A percentile compares a stretch with the other conserved stretches of the same genome.
These are phyloP conservation scores for Pempheris klunzingeri DNA, from an alignment of 2,797 vertebrate species.

Conservation along the genomic window DNA sequence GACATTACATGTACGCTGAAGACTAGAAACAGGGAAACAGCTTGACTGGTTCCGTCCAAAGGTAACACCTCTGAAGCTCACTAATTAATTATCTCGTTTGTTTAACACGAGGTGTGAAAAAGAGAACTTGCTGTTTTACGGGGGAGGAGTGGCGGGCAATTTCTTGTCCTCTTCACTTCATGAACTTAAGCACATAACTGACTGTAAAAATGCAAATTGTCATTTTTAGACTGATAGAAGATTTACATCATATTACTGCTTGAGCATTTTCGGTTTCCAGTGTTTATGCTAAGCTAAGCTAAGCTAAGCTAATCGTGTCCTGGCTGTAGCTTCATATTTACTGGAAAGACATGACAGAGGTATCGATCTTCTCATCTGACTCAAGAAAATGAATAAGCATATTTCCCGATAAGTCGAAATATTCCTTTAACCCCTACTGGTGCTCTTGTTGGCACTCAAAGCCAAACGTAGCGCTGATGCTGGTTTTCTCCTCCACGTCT, in stretches of 20 bases:
- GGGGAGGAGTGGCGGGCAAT: neutral
- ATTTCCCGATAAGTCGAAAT: neutral
- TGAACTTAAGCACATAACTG: no score
- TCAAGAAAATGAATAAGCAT: neutral
- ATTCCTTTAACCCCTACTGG: neutral
- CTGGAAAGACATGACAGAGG: neutral
- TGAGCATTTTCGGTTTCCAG: neutral
- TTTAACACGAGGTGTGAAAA: neutral
- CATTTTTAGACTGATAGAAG: neutral
- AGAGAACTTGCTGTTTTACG: neutral
- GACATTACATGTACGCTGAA: no score
- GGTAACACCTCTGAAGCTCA: neutral
- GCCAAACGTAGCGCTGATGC: constrained; percentile 27
- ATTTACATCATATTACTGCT: neutral
- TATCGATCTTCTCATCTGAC: neutral
- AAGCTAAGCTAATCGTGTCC: constrained; percentile 13
- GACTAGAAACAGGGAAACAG: neutral
- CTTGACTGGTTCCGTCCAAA: neutral
- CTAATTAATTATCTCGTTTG: neutral
- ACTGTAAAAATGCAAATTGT: neutral
- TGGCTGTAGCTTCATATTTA: neutral
- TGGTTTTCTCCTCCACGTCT: constrained; percentile 53
- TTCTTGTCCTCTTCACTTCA: neutral
- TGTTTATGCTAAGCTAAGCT: constrained; percentile 19
- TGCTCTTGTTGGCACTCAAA: constrained; percentile 45